phyloP scores from a whole-genome alignment of 1,140 invertebrate genomes.

The Papilio helenus region DNA sequence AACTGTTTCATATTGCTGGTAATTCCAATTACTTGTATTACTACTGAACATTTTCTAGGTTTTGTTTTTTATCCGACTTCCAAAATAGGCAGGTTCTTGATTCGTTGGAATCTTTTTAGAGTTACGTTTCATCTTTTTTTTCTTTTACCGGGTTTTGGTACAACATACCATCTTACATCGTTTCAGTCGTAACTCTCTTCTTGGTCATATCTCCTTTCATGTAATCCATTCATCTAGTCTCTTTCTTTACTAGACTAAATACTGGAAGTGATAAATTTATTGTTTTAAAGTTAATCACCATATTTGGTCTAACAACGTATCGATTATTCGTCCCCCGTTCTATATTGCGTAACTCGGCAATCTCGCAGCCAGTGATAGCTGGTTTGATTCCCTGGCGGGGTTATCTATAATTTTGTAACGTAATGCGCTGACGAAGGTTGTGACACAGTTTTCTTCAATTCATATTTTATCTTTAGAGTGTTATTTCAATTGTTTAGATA shows the following conservation, averaged over 20 bases:
- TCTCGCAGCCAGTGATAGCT: slow-evolving; percentile 63
- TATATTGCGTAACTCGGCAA: slow-evolving; percentile 67
- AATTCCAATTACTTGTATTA: background rate
- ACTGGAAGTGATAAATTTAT: background rate
- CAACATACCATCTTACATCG: background rate
- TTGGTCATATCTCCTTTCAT: background rate
- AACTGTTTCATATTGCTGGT: slow-evolving; percentile 10
- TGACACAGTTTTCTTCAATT: slow-evolving; percentile 76
- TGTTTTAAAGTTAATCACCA: background rate
- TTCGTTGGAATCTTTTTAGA: too few relatives aligned
- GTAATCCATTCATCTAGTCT: background rate
- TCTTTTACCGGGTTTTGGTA: too few relatives aligned
- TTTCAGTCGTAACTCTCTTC: background rate
- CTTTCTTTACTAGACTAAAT: background rate
- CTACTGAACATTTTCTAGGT: background rate
- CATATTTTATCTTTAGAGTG: slow-evolving; percentile 67
- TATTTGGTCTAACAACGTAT: slow-evolving; percentile 8
- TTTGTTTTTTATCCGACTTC: background rate
- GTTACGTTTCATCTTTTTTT: too few relatives aligned
- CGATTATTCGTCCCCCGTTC: slow-evolving; percentile 9
- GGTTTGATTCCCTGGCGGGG: slow-evolving; percentile 67
- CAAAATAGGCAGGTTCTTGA: too few relatives aligned
- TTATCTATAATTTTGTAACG: slow-evolving; percentile 73
- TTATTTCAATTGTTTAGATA: slow-evolving; percentile 49
- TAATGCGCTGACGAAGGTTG: slow-evolving; percentile 69